These are phyloP conservation scores for Phyllotreta cruciferae DNA, from an alignment of 2,888 invertebrate species.

Conservation along the genomic window DNA sequence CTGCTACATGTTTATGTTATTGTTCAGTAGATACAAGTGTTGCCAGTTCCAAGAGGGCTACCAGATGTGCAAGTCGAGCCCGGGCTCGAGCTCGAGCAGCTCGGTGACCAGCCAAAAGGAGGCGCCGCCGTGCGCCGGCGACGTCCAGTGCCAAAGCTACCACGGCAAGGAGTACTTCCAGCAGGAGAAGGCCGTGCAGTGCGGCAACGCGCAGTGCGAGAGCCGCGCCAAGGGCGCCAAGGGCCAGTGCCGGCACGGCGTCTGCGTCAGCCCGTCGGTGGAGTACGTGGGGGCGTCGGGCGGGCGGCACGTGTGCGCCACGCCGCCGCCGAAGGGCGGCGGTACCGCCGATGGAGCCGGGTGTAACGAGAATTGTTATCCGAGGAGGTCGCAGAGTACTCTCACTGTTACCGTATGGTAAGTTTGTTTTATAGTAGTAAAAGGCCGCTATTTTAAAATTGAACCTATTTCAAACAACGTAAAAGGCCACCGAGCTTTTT, in stretches of 20 bases:
- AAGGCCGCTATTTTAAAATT: no score
- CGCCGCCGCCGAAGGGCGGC: slow-evolving; percentile 57
- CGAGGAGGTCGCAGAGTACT: slow-evolving; percentile 52
- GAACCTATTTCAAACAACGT: no score
- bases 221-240: slow-evolving; percentile 47
- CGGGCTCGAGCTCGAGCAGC: slow-evolving; percentile 61
- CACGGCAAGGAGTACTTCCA: slow-evolving; percentile 48
- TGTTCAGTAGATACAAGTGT: slow-evolving; percentile 51
- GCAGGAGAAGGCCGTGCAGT: slow-evolving; percentile 60
- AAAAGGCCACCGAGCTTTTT: no score
- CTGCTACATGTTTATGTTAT: not conserved
- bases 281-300: slow-evolving; percentile 72
- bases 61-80: slow-evolving; percentile 59
- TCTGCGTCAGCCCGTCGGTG: slow-evolving; percentile 59
- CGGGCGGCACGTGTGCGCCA: slow-evolving; percentile 64
- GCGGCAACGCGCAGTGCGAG: slow-evolving; percentile 50
- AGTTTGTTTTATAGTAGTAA: no score
- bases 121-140: slow-evolving; percentile 44
- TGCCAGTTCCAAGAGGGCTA: slow-evolving; percentile 58
- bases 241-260: slow-evolving; percentile 60
- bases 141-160: slow-evolving; percentile 58
- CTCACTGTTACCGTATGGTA: slow-evolving; percentile 59
- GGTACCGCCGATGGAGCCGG: slow-evolving; percentile 51
- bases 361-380: slow-evolving; percentile 55
- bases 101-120: slow-evolving; percentile 58